These are phyloP conservation scores for Micrastur ruficollis DNA, from an alignment of 2,797 vertebrate genomes.

Conservation along the genomic window DNA sequence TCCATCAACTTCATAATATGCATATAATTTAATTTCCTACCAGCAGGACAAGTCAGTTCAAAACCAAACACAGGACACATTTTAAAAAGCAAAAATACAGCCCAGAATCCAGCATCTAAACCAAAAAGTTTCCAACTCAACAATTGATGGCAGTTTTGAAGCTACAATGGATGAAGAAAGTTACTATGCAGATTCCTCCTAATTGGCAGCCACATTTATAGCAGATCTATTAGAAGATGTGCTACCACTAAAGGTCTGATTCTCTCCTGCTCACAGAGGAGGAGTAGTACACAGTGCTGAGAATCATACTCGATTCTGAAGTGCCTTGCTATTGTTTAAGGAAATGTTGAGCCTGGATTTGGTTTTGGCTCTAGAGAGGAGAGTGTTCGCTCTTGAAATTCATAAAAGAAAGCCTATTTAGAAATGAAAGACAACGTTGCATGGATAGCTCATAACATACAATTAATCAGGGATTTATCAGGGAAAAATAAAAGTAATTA, in stretches of 20 bases:
- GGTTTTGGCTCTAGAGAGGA: background rate
- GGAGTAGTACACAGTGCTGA: background rate
- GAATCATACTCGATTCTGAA: background rate
- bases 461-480: conserved; percentile 42
- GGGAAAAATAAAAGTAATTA: conserved; percentile 13
- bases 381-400: background rate
- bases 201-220: background rate
- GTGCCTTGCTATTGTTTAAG: background rate
- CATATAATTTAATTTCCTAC: conserved; percentile 15
- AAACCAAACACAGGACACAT: background rate
- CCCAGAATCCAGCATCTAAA: background rate
- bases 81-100: background rate
- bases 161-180: background rate
- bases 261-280: background rate
- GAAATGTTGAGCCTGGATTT: background rate
- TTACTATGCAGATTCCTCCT: background rate
- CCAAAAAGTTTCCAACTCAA: background rate
- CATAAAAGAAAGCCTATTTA: background rate
- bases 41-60: background rate
- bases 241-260: background rate
- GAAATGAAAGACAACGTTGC: background rate
- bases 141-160: background rate
- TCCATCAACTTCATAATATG: background rate
- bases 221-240: background rate
- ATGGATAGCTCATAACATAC: background rate